phyloP scores from a whole-genome alignment of 2,113 vertebrate genomes.

The Rhinolophus sinicus region DNA sequence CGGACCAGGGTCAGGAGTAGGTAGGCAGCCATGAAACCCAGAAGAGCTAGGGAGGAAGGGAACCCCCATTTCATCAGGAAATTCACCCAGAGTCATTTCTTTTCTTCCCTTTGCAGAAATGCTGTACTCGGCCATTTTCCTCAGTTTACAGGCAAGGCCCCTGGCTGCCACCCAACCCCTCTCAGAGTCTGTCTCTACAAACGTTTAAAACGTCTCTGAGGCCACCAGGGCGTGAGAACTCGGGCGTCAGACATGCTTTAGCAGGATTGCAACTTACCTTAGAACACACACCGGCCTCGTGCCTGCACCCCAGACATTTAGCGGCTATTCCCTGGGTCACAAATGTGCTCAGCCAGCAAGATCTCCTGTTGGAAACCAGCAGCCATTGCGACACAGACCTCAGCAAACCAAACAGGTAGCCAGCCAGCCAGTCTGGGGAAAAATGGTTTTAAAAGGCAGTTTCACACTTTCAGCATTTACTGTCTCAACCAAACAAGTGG shows the following conservation, averaged over 20 bases:
- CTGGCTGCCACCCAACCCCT: neutral
- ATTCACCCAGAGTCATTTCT: neutral
- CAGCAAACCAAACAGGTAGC: neutral
- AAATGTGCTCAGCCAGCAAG: neutral
- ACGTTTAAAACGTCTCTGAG: rapidly evolving
- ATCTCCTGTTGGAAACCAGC: neutral
- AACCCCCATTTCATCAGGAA: neutral
- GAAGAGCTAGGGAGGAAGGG: neutral
- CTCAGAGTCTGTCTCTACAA: rapidly evolving
- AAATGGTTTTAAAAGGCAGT: neutral
- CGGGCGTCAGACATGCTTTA: rapidly evolving
- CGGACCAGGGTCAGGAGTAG: too few species aligned
- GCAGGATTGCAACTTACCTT: constrained; percentile 57
- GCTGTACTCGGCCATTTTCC: neutral
- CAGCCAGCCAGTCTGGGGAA: neutral
- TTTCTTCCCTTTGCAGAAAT: neutral
- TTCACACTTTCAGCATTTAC: neutral
- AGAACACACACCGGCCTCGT: neutral
- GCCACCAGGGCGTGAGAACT: neutral
- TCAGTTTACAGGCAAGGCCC: neutral
- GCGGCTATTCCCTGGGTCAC: neutral
- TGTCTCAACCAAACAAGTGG: neutral
- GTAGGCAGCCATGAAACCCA: too few species aligned
- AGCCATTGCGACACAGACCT: neutral
- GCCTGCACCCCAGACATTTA: neutral